Evolutionary conservation across 2,888 invertebrate genomes (phyloP).

Genomic region (Eristalis tenax): DNA sequence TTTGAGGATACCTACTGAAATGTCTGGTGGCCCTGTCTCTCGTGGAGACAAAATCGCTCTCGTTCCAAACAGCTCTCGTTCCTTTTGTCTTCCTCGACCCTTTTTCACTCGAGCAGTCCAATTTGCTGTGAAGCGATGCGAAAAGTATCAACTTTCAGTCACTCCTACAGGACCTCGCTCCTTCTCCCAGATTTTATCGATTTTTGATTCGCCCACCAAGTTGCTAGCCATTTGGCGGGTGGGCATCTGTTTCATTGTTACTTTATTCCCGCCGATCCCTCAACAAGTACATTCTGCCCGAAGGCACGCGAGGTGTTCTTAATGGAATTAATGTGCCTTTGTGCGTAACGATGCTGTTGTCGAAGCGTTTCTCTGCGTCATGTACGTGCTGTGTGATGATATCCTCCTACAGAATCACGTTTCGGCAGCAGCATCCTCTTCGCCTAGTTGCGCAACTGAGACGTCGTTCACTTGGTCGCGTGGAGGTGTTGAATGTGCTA

Average conservation of each 20-base stretch:
- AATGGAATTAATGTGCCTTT: constrained; percentile 8
- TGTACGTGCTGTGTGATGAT: constrained; percentile 22
- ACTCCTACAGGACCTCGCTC: background rate
- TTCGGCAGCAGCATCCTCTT: background rate
- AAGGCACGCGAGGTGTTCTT: background rate
- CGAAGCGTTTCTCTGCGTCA: background rate
- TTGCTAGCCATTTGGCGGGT: background rate
- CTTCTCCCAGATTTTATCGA: constrained; percentile 5
- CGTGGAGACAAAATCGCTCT: too few species aligned
- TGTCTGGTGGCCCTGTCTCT: too few species aligned
- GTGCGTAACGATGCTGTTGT: constrained; percentile 5
- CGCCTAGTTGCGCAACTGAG: background rate
- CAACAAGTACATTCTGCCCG: constrained; percentile 6
- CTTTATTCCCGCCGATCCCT: background rate
- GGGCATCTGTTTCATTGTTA: constrained; percentile 4
- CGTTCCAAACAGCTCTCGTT: too few species aligned
- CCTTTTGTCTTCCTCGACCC: background rate
- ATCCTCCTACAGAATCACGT: constrained; percentile 5
- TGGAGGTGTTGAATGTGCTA: background rate
- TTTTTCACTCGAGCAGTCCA: background rate
- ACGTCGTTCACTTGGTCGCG: too few species aligned
- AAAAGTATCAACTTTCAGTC: background rate
- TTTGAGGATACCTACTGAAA: too few species aligned
- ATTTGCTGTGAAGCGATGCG: background rate
- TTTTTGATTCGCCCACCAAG: constrained; percentile 3